Conservation (phyloP, 2,113 vertebrate genomes). For the Apeltes quadracus region DNA sequence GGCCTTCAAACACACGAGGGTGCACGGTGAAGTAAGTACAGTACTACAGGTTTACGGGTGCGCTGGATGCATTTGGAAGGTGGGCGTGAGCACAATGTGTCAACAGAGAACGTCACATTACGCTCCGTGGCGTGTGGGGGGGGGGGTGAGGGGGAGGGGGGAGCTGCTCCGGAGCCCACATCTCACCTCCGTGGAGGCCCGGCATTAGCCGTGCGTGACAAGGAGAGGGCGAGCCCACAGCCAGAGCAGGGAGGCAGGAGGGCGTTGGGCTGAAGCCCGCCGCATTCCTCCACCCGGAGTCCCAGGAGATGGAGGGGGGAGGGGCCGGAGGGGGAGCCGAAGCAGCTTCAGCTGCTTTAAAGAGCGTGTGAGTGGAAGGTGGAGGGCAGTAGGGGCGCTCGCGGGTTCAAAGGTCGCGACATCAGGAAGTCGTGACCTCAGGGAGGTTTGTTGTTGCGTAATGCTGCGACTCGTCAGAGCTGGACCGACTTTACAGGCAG, state of each 20-base stretch:
- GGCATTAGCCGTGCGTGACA: slow-evolving; percentile 71
- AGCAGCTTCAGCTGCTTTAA: not conserved
- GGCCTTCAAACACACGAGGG: not conserved
- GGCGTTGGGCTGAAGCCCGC: slow-evolving; percentile 56
- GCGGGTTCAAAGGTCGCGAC: slow-evolving; percentile 33
- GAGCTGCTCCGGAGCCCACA: slow-evolving; percentile 15
- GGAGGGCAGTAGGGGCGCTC: not conserved
- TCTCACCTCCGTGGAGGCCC: slow-evolving; percentile 53
- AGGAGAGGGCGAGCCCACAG: slow-evolving; percentile 38
- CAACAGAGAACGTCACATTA: too few species aligned
- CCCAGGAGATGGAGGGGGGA: slow-evolving; percentile 48
- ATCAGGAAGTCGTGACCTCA: slow-evolving; percentile 31
- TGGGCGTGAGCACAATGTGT: not conserved
- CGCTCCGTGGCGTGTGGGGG: slow-evolving; percentile 28
- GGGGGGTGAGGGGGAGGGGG: too few species aligned
- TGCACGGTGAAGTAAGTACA: not conserved
- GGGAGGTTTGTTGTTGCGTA: slow-evolving; percentile 23
- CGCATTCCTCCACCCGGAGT: slow-evolving; percentile 71
- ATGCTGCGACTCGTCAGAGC: slow-evolving; percentile 23
- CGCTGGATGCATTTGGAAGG: not conserved
- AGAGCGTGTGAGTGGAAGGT: not conserved
- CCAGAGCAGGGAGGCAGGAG: slow-evolving; percentile 33
- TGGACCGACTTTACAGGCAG: slow-evolving; percentile 27
- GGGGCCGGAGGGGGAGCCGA: slow-evolving; percentile 2
- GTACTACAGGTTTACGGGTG: not conserved